phyloP scores from a whole-genome alignment of 2,797 vertebrate genomes.

The Chelidonichthys spinosus region DNA sequence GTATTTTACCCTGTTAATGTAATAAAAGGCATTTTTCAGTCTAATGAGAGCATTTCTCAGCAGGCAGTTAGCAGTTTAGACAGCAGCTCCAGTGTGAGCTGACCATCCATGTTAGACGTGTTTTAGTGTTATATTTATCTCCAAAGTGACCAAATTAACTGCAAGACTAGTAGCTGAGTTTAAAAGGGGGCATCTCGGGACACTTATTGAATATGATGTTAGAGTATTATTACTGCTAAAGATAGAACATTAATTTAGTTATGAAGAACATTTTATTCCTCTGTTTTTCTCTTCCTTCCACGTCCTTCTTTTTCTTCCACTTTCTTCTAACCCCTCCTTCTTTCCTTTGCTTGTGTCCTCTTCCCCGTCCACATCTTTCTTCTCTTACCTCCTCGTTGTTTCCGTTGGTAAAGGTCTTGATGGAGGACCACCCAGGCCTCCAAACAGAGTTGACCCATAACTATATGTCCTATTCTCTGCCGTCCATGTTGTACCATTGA shows the following conservation, averaged over 20 bases:
- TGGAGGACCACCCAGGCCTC: conserved; percentile 19
- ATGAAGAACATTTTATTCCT: not conserved
- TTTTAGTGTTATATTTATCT: conserved; percentile 25
- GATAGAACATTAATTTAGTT: not conserved
- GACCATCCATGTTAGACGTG: not conserved
- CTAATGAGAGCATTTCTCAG: conserved; percentile 53
- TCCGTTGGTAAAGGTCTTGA: not conserved
- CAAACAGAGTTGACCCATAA: conserved; percentile 23
- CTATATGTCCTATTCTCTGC: conserved; percentile 16
- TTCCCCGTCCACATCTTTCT: conserved; percentile 2
- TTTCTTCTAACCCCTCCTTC: not conserved
- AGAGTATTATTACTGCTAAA: not conserved
- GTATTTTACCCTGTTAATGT: not conserved
- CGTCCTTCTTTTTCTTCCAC: conserved; percentile 11
- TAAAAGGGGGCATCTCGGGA: not conserved
- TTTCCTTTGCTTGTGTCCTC: not conserved
- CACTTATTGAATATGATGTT: not conserved
- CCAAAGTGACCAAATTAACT: conserved; percentile 14
- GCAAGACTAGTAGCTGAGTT: not conserved
- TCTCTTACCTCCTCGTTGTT: not conserved
- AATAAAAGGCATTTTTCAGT: conserved; percentile 41
- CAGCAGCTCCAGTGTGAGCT: conserved; percentile 16
- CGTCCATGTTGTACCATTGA: conserved; percentile 1
- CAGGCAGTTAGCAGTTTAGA: conserved; percentile 8
- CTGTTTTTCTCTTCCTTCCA: not conserved